Conservation (phyloP, 2,797 vertebrate species). For the Sebastes steindachneri region DNA sequence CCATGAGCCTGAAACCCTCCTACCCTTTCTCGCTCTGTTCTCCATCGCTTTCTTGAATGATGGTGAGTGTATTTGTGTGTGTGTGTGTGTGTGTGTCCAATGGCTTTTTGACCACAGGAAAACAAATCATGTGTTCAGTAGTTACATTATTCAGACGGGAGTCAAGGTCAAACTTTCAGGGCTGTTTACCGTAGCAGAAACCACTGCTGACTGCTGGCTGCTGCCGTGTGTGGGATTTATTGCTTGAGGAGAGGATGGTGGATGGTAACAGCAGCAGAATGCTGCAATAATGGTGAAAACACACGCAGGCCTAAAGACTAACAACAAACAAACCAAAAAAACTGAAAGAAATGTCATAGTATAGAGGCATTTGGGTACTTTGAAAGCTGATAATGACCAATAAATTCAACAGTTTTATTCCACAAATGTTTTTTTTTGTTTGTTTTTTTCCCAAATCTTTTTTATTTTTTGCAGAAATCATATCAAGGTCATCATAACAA, state of each 20-base stretch:
- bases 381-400: background rate
- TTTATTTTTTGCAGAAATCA: too few relatives aligned
- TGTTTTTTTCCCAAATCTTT: too few relatives aligned
- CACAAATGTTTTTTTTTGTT: background rate
- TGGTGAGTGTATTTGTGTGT: background rate
- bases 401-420: background rate
- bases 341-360: background rate
- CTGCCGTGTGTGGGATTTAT: slow-evolving; percentile 28
- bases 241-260: background rate
- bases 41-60: slow-evolving; percentile 5
- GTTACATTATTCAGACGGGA: slow-evolving; percentile 29
- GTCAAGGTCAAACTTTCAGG: slow-evolving; percentile 49
- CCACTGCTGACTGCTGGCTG: background rate
- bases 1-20: background rate
- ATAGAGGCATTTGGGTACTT: background rate
- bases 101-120: slow-evolving; percentile 19
- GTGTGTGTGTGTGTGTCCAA: background rate
- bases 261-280: background rate
- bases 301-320: background rate
- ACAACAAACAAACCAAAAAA: background rate
- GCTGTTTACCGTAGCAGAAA: slow-evolving; percentile 34
- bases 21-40: background rate
- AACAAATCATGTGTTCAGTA: slow-evolving; percentile 44
- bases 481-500: too few relatives aligned
- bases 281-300: background rate